Percentiles rank a stretch among this genome's conserved stretches.
Conservation (phyloP, 2,888 invertebrate genomes). For the Tipula confusa region DNA sequence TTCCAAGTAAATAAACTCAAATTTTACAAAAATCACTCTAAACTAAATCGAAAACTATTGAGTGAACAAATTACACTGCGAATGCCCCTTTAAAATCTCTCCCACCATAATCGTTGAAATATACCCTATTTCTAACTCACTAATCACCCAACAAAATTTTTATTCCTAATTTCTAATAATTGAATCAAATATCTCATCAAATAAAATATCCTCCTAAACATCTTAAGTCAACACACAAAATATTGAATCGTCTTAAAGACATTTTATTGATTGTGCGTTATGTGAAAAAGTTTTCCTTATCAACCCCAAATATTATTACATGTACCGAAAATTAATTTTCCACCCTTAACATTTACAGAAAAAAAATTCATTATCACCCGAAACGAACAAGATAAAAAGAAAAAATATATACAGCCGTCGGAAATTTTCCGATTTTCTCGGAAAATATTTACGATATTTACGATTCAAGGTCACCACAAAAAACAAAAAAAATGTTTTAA, state of each 20-base stretch:
- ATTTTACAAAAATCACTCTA: neutral
- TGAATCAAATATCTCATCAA: neutral
- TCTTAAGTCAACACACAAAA: neutral
- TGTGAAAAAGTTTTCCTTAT: neutral
- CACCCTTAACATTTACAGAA: neutral
- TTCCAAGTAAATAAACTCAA: too few species aligned
- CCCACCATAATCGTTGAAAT: neutral
- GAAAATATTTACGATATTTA: neutral
- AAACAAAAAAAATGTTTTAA: neutral
- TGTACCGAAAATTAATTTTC: neutral
- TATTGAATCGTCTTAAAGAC: neutral
- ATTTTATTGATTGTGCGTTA: neutral
- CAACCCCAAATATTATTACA: constrained; percentile 21
- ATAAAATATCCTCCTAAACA: neutral
- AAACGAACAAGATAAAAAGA: neutral
- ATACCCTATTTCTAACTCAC: neutral
- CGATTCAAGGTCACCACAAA: neutral
- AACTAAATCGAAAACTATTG: neutral
- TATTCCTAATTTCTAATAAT: neutral
- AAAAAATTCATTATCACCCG: neutral
- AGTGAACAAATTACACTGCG: too few species aligned
- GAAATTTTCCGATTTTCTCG: neutral
- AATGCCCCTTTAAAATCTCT: neutral
- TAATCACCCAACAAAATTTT: neutral
- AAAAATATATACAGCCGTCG: neutral